Conservation (phyloP, 1,140 invertebrate species). For the Euura lappo region DNA sequence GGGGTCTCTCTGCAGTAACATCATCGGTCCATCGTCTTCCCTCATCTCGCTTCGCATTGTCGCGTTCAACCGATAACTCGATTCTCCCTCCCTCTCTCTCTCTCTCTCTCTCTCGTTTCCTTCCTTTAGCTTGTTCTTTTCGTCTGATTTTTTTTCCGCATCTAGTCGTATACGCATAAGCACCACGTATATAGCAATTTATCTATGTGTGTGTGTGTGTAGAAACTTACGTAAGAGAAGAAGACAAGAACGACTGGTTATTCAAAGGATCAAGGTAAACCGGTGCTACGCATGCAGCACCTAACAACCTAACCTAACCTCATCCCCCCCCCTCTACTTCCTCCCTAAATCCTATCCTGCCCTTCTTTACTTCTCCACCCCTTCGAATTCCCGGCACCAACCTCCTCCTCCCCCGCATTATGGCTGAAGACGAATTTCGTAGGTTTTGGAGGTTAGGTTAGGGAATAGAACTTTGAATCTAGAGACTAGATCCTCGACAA, state of each 20-base stretch:
- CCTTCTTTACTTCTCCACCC: background rate
- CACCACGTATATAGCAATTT: too few relatives aligned
- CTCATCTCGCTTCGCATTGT: too few relatives aligned
- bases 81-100: background rate
- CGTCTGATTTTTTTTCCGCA: conserved; percentile 8
- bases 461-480: too few relatives aligned
- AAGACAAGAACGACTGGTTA: conserved; percentile 31
- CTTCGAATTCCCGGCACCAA: background rate
- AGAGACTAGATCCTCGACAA: background rate
- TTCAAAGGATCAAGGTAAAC: conserved; percentile 44
- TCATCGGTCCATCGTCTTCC: too few relatives aligned
- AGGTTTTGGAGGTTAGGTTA: background rate
- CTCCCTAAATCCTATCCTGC: too few relatives aligned
- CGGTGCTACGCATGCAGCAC: conserved; percentile 21
- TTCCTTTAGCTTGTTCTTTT: background rate
- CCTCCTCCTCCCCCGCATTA: background rate
- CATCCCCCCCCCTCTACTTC: too few relatives aligned
- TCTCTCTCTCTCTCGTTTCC: background rate
- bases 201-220: too few relatives aligned
- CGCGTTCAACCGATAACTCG: too few relatives aligned
- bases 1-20: too few relatives aligned
- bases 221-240: background rate
- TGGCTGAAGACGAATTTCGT: background rate
- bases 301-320: background rate
- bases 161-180: background rate